These are phyloP conservation scores for Prenolepis imparis DNA, from an alignment of 2,888 invertebrate species.

Conservation along the genomic window DNA sequence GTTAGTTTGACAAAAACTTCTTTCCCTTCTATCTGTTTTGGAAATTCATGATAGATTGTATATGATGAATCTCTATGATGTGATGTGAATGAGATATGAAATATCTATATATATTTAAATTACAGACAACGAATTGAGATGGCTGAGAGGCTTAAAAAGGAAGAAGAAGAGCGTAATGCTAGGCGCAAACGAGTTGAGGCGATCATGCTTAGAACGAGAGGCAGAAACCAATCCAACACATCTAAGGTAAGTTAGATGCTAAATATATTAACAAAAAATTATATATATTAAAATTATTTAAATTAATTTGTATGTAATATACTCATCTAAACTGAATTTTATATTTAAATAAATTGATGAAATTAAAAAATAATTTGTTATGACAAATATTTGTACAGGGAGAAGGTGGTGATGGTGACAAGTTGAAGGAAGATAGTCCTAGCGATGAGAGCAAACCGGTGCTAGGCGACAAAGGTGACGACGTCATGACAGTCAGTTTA, in stretches of 20 bases:
- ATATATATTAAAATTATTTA: background rate
- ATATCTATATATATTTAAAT: conserved; percentile 45
- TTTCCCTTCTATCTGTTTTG: background rate
- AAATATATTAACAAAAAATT: background rate
- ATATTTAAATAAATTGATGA: background rate
- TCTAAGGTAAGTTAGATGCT: conserved; percentile 84
- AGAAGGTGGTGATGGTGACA: conserved; percentile 83
- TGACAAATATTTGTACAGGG: conserved; percentile 71
- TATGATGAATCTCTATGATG: background rate
- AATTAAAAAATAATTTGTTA: conserved; percentile 21
- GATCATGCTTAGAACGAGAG: conserved; percentile 96
- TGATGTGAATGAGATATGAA: no score
- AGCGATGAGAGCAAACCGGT: conserved; percentile 81
- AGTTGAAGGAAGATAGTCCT: conserved; percentile 84
- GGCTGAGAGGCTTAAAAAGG: conserved; percentile 93
- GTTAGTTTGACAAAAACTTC: conserved; percentile 74
- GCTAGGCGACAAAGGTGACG: conserved; percentile 81
- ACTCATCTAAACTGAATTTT: background rate
- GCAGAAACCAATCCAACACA: conserved; percentile 86
- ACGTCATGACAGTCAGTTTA: conserved; percentile 84
- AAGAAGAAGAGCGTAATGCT: conserved; percentile 95
- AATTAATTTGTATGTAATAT: background rate
- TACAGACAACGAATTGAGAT: conserved; percentile 92
- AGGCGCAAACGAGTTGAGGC: conserved; percentile 96
- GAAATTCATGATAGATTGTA: background rate